Evolutionary conservation across 2,797 vertebrate species (phyloP).

Genomic region (Catamblyrhynchus diadema): DNA sequence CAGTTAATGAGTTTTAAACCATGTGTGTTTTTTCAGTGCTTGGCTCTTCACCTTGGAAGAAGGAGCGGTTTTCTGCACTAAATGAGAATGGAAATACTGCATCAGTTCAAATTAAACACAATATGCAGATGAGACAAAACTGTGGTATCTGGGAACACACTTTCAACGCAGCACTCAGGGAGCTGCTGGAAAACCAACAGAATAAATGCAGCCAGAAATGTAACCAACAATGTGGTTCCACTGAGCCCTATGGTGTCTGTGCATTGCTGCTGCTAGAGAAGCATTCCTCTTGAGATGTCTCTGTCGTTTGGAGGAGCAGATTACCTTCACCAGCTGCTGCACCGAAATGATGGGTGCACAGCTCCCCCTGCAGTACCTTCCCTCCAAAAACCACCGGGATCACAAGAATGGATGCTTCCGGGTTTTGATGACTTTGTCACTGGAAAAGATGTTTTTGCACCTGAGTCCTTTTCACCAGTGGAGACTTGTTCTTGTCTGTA

Average conservation of each 20-base stretch:
- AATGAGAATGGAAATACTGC: neutral
- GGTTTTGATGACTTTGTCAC: neutral
- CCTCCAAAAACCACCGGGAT: neutral
- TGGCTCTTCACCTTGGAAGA: neutral
- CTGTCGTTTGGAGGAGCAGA: neutral
- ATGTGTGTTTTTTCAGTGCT: neutral
- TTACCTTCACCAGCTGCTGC: neutral
- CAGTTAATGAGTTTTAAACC: neutral
- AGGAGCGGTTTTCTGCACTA: neutral
- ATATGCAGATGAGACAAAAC: neutral
- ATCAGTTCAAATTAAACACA: neutral
- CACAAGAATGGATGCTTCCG: neutral
- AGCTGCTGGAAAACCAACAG: neutral
- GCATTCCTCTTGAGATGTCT: neutral
- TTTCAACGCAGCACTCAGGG: neutral
- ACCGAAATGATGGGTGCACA: neutral
- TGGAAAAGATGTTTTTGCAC: neutral
- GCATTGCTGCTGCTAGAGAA: neutral
- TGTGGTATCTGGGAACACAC: neutral
- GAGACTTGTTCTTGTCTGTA: neutral
- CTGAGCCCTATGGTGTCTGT: neutral
- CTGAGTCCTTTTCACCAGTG: neutral
- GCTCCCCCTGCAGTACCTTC: conserved; percentile 10
- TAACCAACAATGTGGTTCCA: neutral
- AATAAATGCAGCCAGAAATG: neutral